Evolutionary conservation across 2,888 invertebrate species (phyloP).

Genomic region (Keiferia lycopersicella): DNA sequence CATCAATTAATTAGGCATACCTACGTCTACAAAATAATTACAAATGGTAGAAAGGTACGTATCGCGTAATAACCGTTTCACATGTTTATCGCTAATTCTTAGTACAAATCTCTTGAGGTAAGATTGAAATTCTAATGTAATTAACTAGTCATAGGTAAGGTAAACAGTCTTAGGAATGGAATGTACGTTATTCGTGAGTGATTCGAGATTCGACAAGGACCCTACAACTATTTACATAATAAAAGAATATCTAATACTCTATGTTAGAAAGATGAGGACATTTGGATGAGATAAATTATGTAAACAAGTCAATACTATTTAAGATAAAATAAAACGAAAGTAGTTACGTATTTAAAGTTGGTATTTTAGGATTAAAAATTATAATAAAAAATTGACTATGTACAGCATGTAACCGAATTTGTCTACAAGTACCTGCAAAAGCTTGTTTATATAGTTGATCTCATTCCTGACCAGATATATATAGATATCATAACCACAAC

Average conservation of each 20-base stretch:
- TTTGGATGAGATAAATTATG: too few species aligned
- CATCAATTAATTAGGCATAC: slow-evolving; percentile 5
- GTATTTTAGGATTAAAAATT: too few species aligned
- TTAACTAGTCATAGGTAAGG: neutral
- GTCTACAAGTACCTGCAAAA: too few species aligned
- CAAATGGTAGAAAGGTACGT: neutral
- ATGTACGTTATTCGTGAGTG: slow-evolving; percentile 3
- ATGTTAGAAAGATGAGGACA: too few species aligned
- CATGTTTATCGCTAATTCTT: neutral
- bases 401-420: too few species aligned
- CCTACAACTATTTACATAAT: neutral
- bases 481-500: neutral
- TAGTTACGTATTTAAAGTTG: too few species aligned
- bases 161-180: slow-evolving; percentile 6
- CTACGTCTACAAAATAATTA: neutral
- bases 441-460: too few species aligned
- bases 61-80: neutral
- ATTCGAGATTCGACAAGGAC: neutral
- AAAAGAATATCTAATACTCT: neutral
- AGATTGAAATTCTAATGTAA: neutral
- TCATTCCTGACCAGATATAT: too few species aligned
- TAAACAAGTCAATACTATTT: too few species aligned
- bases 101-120: neutral
- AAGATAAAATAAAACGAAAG: too few species aligned
- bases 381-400: too few species aligned